phyloP scores from a whole-genome alignment of 2,888 invertebrate species.

The Drosophila mayaguana region DNA sequence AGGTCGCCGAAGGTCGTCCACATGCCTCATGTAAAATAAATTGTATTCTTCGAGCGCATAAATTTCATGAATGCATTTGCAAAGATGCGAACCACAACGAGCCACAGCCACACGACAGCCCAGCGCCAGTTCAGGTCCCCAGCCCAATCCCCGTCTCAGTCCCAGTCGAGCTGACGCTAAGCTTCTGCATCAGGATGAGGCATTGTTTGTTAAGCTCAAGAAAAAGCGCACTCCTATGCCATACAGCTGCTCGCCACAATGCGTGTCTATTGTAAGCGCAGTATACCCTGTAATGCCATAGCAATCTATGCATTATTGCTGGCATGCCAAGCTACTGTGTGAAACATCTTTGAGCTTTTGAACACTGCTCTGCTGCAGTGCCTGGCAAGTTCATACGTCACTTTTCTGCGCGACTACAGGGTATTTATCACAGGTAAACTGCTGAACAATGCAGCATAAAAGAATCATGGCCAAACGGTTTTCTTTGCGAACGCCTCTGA shows the following conservation, averaged over 20 bases:
- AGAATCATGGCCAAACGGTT: conserved; percentile 20
- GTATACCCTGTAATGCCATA: conserved; percentile 5
- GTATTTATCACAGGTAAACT: conserved; percentile 3
- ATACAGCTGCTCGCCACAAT: not conserved
- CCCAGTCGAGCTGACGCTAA: conserved; percentile 20
- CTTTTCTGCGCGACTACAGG: not conserved
- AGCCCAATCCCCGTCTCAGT: not conserved
- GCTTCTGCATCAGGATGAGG: conserved; percentile 4
- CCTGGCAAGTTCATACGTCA: no score
- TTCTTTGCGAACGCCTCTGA: conserved; percentile 20
- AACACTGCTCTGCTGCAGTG: no score
- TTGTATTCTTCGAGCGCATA: conserved; percentile 63
- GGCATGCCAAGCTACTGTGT: no score
- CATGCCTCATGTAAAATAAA: conserved; percentile 70
- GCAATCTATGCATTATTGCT: no score
- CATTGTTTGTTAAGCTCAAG: conserved; percentile 19
- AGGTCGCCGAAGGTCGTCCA: conserved; percentile 47
- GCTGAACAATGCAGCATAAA: conserved; percentile 26
- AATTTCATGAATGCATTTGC: conserved; percentile 72
- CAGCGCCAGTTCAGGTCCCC: not conserved
- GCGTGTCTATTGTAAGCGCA: no score
- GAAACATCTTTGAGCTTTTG: no score
- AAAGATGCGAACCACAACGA: conserved; percentile 8
- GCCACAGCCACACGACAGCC: not conserved
- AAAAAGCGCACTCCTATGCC: conserved; percentile 11